Evolutionary conservation across 2,113 vertebrate species (phyloP), one percentile per base, ranked within the genome.

Genomic region (Chloropsis hardwickii): DNA sequence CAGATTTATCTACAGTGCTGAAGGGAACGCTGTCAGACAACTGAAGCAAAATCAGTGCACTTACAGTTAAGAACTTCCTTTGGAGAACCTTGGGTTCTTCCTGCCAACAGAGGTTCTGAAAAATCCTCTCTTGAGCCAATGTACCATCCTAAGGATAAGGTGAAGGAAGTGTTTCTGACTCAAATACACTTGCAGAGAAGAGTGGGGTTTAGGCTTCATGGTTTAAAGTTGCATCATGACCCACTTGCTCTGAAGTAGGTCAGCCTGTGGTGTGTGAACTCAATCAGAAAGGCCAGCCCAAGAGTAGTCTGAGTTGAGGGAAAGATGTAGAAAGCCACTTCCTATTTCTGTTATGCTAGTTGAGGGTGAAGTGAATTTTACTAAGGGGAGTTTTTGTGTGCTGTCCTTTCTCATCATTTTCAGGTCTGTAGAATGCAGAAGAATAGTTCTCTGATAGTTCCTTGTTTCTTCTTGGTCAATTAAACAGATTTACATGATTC

Each of bases 181-280:
- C 81, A 95, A 94, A 72, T 23, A 42, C 12, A 9, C 44, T 86
- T 82, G 25, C 53, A 88, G 88, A 60, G 31, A 65, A 85, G 33
- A 83, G 77, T 50, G 22, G 60, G 81, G 29, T 94, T 92, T 60
- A 92, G 44, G 56, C 35, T 95, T 97, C 85, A 88, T 72, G 48
- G 42, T 88, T 94, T 70, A 42, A 81, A 96, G 45, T 39, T 84
- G 69, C 45, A 50, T 47, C 54, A 23, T 97, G 96, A 97, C 97
- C 97, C 92, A 97, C 40, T 95, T 97, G 92, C 92, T 97, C 92
- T 97, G 95, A 98, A 98, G 85, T 98, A 98, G 97, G 98, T 97
- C 96, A 97, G 87, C 80, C 94, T 95, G 97, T 90, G 96, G 97
- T 95, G 64, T 86, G 81, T 95, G 94, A 97, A 95, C 86, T 74